Evolutionary conservation across 2,888 invertebrate species (phyloP), one percentile per base, ranked within the genome.

Genomic region (Cataglyphis albicans): DNA sequence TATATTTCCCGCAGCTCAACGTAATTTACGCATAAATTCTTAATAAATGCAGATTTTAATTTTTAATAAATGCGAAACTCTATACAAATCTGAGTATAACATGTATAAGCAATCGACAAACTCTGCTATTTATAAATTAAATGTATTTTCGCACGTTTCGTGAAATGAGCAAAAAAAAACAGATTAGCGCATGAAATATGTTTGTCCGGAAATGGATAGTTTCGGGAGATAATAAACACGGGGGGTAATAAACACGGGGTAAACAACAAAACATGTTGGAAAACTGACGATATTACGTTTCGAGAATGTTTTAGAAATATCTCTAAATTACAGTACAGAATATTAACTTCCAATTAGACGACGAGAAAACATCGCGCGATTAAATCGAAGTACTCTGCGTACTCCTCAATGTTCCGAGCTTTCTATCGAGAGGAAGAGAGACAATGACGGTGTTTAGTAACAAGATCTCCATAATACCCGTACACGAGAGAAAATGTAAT

Each of bases 401-500:
- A 67, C 41, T 68, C 29, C 68, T 32, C 41, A 44, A 32, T 32
- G 70, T 59, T 68, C 59, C 32, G 32, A 44, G 68, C 29, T 64
- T 64, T 65, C 29, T 65, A 76, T 76, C 29, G 15, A 55, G 25
- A 25, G 38, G 15, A 1, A 15, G 15, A 55, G 29, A 32, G 29
- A 82, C 25, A 65, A 76, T 76, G 78, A 78, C 82, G 35, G 44
- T 83, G 82, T 72, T 83, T 72, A 65, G 64, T 83, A 83, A 82
- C 82, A 65, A 83, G 81, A 81, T 81, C 81, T 67, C 83, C 48
- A 70, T 74, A 73, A 80, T 81, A 61, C 57, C 63, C 55, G 81
- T 48, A 70, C 48, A 72, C 48, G 55, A 32, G 55, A 65, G 73
- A 12, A 64, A 55, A 59, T 21, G 68, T 65, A 84, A 78, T 70